A percentile compares a stretch with the other conserved stretches of the same genome.
Evolutionary conservation across 2,888 invertebrate species (phyloP).

Genomic region (Trachelus tabidus): DNA sequence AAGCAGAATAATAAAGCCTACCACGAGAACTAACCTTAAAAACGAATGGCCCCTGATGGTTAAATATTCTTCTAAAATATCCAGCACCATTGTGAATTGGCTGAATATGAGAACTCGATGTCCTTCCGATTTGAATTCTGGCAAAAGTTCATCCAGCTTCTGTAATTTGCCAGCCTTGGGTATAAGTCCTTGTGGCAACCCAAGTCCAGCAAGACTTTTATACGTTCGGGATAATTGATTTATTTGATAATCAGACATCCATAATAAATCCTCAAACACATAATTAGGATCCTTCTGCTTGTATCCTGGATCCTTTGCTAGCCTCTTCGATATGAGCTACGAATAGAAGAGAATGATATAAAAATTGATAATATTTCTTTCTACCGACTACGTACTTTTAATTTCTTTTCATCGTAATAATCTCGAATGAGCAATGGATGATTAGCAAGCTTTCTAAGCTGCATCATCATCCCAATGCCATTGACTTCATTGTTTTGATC

Average conservation of each 20-base stretch:
- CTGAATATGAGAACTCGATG: conserved; percentile 93
- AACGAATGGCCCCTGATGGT: conserved; percentile 78
- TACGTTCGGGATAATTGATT: conserved; percentile 80
- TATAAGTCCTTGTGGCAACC: conserved; percentile 78
- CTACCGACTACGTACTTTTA: conserved; percentile 53
- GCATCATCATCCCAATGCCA: conserved; percentile 81
- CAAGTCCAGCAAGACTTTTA: conserved; percentile 72
- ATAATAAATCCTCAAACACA: conserved; percentile 87
- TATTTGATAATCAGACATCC: conserved; percentile 93
- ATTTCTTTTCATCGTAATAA: conserved; percentile 75
- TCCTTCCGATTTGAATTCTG: conserved; percentile 77
- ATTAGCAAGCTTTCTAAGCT: conserved; percentile 92
- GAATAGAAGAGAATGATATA: conserved; percentile 13
- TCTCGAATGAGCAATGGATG: conserved; percentile 88
- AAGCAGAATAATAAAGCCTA: not conserved
- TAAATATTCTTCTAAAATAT: conserved; percentile 91
- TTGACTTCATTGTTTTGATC: conserved; percentile 49
- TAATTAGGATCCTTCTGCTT: conserved; percentile 83
- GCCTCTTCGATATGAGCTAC: conserved; percentile 75
- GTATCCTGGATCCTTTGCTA: conserved; percentile 76
- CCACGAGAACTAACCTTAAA: conserved; percentile 63
- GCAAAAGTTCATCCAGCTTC: conserved; percentile 82
- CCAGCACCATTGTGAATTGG: conserved; percentile 96
- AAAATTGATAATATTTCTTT: conserved; percentile 28
- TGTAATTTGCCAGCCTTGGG: conserved; percentile 88